Conservation (phyloP, 2,113 vertebrate genomes). For the Dendrocopos noguchii region DNA sequence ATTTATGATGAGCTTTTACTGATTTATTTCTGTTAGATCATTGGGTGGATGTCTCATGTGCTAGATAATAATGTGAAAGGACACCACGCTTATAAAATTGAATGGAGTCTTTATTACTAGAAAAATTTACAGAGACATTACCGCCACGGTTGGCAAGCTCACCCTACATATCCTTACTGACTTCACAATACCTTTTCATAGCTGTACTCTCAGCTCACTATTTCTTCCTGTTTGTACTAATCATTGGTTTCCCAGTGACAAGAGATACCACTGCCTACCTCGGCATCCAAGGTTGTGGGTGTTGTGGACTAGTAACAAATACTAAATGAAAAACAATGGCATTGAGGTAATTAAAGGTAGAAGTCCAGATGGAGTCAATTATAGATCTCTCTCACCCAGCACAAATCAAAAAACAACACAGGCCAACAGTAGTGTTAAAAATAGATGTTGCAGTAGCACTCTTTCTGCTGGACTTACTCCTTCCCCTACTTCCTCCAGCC, state of each 20-base stretch:
- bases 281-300: background rate
- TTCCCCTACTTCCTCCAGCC: background rate
- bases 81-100: slow-evolving; percentile 8
- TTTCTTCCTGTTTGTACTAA: background rate
- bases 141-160: background rate
- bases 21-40: slow-evolving; percentile 56
- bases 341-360: background rate
- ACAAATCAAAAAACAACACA: background rate
- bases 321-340: background rate
- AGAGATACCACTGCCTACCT: background rate
- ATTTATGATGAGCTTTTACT: slow-evolving; percentile 43
- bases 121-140: slow-evolving; percentile 25
- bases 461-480: background rate
- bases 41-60: slow-evolving; percentile 13
- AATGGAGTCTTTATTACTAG: background rate
- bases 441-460: background rate
- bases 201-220: fast-evolving
- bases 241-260: background rate
- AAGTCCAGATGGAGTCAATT: background rate
- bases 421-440: background rate
- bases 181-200: background rate
- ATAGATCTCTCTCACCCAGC: background rate
- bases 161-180: background rate
- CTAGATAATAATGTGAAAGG: slow-evolving; percentile 34
- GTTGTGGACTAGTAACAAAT: background rate